These are phyloP conservation scores for Thera obeliscata DNA, from an alignment of 2,888 invertebrate species.

Conservation along the genomic window DNA sequence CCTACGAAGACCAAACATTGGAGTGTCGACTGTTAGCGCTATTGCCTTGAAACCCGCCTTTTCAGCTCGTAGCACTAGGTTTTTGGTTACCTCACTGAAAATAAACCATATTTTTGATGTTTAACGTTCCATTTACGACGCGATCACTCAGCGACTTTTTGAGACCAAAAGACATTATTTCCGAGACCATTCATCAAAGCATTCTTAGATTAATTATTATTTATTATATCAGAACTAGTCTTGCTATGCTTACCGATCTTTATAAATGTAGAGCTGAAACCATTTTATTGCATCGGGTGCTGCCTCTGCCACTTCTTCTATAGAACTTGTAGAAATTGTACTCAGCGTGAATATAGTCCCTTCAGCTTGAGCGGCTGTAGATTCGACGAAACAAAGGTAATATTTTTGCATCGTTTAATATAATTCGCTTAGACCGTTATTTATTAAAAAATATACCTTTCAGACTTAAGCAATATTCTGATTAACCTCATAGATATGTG, in stretches of 20 bases:
- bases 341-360: conserved; percentile 92
- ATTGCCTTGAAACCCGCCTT: conserved; percentile 93
- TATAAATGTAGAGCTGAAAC: conserved; percentile 97
- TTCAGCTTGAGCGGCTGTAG: conserved; percentile 89
- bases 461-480: no score
- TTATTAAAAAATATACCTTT: no score
- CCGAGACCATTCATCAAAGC: no score
- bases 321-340: conserved; percentile 93
- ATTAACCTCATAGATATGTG: no score
- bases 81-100: conserved; percentile 86
- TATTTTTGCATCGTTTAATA: no score
- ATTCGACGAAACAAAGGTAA: background rate
- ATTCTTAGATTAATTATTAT: background rate
- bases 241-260: conserved; percentile 85
- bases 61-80: conserved; percentile 91
- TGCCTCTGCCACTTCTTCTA: conserved; percentile 93
- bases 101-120: background rate
- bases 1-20: conserved; percentile 92
- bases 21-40: conserved; percentile 95
- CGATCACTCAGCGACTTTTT: no score
- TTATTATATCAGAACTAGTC: no score
- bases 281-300: conserved; percentile 91
- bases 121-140: no score
- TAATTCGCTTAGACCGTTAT: no score
- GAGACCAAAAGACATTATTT: no score